phyloP scores from a whole-genome alignment of 1,140 invertebrate genomes.

The Cyclina sinensis region DNA sequence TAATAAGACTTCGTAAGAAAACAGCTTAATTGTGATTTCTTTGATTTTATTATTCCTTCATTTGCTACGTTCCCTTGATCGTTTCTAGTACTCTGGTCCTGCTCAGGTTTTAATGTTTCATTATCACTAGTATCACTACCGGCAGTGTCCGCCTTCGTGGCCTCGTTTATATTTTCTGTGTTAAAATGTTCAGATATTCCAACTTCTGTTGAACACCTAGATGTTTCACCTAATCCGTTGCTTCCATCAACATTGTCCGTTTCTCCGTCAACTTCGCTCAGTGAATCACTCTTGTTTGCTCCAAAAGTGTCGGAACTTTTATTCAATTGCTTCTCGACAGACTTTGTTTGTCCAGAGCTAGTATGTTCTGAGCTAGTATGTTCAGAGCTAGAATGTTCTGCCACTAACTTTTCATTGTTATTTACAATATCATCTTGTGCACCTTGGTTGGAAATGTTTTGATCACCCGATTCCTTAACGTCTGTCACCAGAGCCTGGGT shows the following conservation, averaged over 20 bases:
- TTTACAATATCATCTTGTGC: not conserved
- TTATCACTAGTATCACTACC: not conserved
- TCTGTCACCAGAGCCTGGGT: not conserved
- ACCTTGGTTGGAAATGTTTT: not conserved
- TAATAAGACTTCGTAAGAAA: not conserved
- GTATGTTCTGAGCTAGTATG: no score
- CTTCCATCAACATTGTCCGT: not conserved
- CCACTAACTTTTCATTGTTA: conserved; percentile 21
- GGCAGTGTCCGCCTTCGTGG: no score
- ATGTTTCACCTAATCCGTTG: no score
- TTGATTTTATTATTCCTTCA: not conserved
- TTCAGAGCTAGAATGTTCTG: not conserved
- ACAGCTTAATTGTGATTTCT: not conserved
- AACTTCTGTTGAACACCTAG: no score
- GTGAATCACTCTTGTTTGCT: not conserved
- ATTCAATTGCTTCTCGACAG: not conserved
- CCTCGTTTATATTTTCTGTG: not conserved
- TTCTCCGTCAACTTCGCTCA: not conserved
- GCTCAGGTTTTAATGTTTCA: not conserved
- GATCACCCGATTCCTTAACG: not conserved
- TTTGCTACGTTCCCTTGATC: not conserved
- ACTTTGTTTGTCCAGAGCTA: no score
- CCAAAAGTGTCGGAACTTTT: not conserved
- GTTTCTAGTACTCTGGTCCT: not conserved
- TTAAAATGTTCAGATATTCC: not conserved